Percentiles rank a stretch among this genome's conserved stretches.
These are phyloP conservation scores for Falco novaeseelandiae DNA, from an alignment of 2,797 vertebrate genomes.

Conservation along the genomic window DNA sequence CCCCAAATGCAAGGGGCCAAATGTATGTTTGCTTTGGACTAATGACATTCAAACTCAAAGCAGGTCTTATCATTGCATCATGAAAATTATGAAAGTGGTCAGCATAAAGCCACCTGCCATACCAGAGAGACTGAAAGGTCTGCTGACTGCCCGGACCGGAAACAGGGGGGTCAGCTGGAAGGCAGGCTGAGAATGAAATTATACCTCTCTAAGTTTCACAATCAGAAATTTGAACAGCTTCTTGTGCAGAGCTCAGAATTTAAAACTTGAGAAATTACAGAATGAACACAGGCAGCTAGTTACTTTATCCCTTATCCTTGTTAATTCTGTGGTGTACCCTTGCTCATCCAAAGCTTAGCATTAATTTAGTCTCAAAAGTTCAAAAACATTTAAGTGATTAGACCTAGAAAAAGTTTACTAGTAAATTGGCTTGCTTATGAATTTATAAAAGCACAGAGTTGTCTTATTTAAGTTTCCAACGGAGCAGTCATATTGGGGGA, in stretches of 20 bases:
- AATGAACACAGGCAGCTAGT: not conserved
- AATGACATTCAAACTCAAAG: not conserved
- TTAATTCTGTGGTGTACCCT: not conserved
- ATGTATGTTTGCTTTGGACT: not conserved
- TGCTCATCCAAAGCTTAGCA: not conserved
- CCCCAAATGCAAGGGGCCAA: fast-evolving
- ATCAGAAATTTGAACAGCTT: not conserved
- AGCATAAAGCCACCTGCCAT: not conserved
- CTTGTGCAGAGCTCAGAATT: not conserved
- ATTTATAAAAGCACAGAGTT: not conserved
- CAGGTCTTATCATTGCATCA: not conserved
- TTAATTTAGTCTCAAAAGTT: not conserved
- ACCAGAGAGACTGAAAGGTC: not conserved
- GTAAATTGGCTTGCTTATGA: not conserved
- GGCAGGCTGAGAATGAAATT: not conserved
- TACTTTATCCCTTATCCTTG: not conserved
- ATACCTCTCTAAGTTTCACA: not conserved
- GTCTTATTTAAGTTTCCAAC: not conserved
- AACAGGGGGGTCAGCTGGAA: not conserved
- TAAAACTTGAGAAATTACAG: not conserved
- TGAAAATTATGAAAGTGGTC: not conserved
- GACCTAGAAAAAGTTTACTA: not conserved
- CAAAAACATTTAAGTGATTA: not conserved
- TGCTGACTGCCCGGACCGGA: not conserved
- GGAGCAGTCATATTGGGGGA: not conserved